Evolutionary conservation across 2,113 vertebrate genomes (phyloP), one percentile per base, ranked within the genome.

Genomic region (Myrmophylax atrothorax): DNA sequence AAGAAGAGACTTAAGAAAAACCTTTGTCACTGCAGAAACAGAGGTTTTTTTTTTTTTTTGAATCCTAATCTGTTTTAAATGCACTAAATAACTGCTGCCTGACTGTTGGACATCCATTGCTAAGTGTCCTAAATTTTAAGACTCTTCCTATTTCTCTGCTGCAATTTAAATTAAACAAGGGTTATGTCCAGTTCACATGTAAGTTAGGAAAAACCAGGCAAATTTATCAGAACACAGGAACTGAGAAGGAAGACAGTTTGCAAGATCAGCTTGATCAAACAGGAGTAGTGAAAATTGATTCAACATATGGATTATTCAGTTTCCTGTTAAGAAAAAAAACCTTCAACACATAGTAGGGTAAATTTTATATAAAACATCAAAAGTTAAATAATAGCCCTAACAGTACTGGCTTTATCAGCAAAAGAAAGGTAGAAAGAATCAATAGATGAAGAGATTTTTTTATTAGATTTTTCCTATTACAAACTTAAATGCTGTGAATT

Each of bases 141-240:
- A 9, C 3, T 63, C 1, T 28, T 85, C 87, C 64, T 50, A 33
- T 70, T 93, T 94, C 1, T 1, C 42, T 76, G 3, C 14, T 78
- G 11, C 38, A 84, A 63, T 68, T 87, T 78, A 74, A 81, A 87
- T 52, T 66, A 60, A 69, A 26, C 7, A 44, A 40, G 14, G 26
- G 3, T 53, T 87, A 35, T 0, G 3, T 83, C 14, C 9, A 69
- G 16, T 77, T 87, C 37, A 68, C 19, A 40, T 0, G 0, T 3
- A 9, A 28, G 25, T 74, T 67, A 84, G 18, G 78, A 77, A 84
- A 77, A 10, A 38, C 17, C 38, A 38, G 28, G 18, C 16, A 73
- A 46, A 47, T 35, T 14, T 23, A 42, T 62, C 10, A 84, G 37
- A 91, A 77, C 9, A 89, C 37, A 69, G 16, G n/a, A 81, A 60